A percentile compares a stretch with the other conserved stretches of the same genome.
phyloP scores from a whole-genome alignment of 2,888 invertebrate genomes.

The Meta bourneti region DNA sequence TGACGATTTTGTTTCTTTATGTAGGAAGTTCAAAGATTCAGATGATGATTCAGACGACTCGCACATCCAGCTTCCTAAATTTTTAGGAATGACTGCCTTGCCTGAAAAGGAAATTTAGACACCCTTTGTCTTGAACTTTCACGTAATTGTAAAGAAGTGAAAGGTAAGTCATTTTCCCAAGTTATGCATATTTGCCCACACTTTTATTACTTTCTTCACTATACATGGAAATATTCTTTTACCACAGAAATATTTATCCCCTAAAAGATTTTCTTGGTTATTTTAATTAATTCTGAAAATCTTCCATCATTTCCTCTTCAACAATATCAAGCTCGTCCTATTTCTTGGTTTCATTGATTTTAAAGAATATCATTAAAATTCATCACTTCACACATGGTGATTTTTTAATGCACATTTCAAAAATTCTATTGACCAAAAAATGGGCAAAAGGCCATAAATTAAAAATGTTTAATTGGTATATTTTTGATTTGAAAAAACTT shows the following conservation, averaged over 20 bases:
- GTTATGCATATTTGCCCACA: not conserved
- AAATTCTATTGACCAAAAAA: too few relatives aligned
- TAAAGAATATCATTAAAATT: too few relatives aligned
- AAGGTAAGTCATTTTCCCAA: not conserved
- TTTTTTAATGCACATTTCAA: too few relatives aligned
- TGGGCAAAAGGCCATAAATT: too few relatives aligned
- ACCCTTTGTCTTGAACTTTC: not conserved
- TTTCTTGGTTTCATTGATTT: not conserved
- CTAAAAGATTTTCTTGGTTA: not conserved
- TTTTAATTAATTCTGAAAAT: not conserved
- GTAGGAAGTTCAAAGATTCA: conserved; percentile 39
- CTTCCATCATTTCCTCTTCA: too few relatives aligned
- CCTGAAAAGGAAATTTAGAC: too few relatives aligned
- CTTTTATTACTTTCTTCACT: too few relatives aligned
- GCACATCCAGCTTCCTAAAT: conserved; percentile 40
- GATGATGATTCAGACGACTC: conserved; percentile 61
- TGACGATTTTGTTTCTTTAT: not conserved
- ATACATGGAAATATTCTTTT: not conserved
- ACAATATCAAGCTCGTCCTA: not conserved
- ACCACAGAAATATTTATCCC: not conserved
- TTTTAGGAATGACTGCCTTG: conserved; percentile 24
- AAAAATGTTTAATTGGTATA: too few relatives aligned
- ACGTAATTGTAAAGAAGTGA: not conserved
- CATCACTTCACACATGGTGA: too few relatives aligned
- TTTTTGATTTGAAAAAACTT: too few relatives aligned